These are phyloP conservation scores for Bucco capensis DNA, from an alignment of 2,113 vertebrate species.

Conservation along the genomic window DNA sequence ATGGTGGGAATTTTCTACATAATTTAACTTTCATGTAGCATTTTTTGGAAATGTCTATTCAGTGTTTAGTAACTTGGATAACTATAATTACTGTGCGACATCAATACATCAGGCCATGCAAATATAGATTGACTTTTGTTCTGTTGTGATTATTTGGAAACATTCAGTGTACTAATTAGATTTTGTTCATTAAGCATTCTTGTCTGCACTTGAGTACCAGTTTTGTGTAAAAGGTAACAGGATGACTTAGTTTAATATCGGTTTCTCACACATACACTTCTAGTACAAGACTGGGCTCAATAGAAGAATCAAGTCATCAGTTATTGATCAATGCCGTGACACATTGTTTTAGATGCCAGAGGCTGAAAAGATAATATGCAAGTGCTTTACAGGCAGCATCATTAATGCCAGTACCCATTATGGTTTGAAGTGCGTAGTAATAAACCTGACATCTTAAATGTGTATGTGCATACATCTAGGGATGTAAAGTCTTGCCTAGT, in stretches of 20 bases:
- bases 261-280: not conserved
- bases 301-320: not conserved
- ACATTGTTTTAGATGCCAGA: not conserved
- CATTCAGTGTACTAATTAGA: not conserved
- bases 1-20: not conserved
- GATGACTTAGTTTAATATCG: not conserved
- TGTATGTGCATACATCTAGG: not conserved
- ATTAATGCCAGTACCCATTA: not conserved
- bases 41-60: not conserved
- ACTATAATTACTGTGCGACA: not conserved
- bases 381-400: not conserved
- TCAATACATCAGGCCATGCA: not conserved
- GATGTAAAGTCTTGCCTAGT: not conserved
- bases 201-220: not conserved
- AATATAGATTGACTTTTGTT: not conserved
- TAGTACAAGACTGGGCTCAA: not conserved
- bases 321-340: not conserved
- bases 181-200: not conserved
- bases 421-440: not conserved
- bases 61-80: not conserved
- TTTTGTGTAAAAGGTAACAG: not conserved
- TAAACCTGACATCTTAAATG: not conserved
- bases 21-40: not conserved
- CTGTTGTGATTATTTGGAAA: not conserved
- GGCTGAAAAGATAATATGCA: not conserved